Percentiles rank a stretch among this genome's conserved stretches.
Evolutionary conservation across 2,888 invertebrate genomes (phyloP).

Genomic region (Gnatocerus cornutus): DNA sequence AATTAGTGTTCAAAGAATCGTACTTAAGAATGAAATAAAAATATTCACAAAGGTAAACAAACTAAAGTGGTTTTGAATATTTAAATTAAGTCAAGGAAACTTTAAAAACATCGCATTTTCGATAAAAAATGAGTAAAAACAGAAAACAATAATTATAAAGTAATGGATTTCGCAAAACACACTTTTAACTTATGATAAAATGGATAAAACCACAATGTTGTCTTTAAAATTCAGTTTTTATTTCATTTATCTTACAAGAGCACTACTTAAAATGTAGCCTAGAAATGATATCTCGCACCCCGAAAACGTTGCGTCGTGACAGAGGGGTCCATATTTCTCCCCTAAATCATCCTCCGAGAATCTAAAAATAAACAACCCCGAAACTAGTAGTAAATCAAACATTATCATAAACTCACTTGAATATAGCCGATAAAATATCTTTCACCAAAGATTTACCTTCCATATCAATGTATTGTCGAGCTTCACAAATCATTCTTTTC

Average conservation of each 20-base stretch:
- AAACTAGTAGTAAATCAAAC: conserved; percentile 14
- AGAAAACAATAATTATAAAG: no score
- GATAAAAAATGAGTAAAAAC: no score
- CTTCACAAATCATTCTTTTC: conserved; percentile 81
- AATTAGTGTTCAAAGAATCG: no score
- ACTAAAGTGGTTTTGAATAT: no score
- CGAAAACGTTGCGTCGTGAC: conserved; percentile 49
- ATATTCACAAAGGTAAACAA: no score
- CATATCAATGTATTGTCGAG: conserved; percentile 74
- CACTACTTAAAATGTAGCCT: conserved; percentile 52
- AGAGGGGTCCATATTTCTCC: conserved; percentile 49
- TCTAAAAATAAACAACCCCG: conserved; percentile 43
- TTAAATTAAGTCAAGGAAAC: no score
- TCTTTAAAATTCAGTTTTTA: no score
- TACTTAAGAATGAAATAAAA: no score
- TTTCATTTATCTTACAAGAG: conserved; percentile 60
- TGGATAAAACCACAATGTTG: no score
- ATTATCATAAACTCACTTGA: conserved; percentile 72
- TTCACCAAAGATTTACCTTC: conserved; percentile 79
- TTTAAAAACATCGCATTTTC: no score
- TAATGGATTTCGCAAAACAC: no score
- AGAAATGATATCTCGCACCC: conserved; percentile 56
- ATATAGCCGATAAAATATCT: conserved; percentile 77
- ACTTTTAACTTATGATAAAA: no score
- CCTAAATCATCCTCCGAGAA: conserved; percentile 44